phyloP scores from a whole-genome alignment of 2,888 invertebrate genomes.

The Tanaodytes sp. region DNA sequence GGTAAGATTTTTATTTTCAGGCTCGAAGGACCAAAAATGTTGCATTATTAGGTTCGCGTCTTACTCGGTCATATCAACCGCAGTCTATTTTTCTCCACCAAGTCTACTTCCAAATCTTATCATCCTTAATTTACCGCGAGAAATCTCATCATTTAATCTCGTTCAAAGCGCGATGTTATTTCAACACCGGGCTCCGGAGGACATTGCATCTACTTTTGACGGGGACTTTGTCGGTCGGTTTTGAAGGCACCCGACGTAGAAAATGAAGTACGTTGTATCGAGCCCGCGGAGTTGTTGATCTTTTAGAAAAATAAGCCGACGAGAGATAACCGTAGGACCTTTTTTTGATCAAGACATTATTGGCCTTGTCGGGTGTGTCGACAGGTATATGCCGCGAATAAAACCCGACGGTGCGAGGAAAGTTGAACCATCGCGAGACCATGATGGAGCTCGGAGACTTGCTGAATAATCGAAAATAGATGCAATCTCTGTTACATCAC shows the following conservation, averaged over 20 bases:
- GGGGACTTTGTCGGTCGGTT: constrained; percentile 3
- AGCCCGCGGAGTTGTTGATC: constrained; percentile 38
- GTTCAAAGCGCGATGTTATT: too few species aligned
- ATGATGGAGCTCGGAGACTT: constrained; percentile 46
- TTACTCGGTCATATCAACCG: too few species aligned
- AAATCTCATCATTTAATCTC: too few species aligned
- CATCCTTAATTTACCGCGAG: constrained; percentile 33
- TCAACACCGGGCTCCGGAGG: too few species aligned
- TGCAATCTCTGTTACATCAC: constrained; percentile 58
- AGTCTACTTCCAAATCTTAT: too few species aligned
- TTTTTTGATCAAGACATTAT: constrained; percentile 52
- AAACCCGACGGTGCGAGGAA: constrained; percentile 45
- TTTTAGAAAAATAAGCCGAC: constrained; percentile 43
- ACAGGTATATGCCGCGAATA: constrained; percentile 44
- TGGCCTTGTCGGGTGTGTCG: constrained; percentile 46
- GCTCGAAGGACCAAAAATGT: too few species aligned
- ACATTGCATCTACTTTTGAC: too few species aligned
- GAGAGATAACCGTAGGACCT: constrained; percentile 42
- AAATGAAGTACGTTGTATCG: constrained; percentile 28
- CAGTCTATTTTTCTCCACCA: too few species aligned
- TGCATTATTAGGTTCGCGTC: too few species aligned
- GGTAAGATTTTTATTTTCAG: too few species aligned
- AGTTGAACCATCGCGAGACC: constrained; percentile 51
- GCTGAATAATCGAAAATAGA: constrained; percentile 60
- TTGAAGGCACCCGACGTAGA: not conserved